Base-by-base conservation (phyloP, 2,888 invertebrate genomes). In the Tanypteryx hageni region DNA sequence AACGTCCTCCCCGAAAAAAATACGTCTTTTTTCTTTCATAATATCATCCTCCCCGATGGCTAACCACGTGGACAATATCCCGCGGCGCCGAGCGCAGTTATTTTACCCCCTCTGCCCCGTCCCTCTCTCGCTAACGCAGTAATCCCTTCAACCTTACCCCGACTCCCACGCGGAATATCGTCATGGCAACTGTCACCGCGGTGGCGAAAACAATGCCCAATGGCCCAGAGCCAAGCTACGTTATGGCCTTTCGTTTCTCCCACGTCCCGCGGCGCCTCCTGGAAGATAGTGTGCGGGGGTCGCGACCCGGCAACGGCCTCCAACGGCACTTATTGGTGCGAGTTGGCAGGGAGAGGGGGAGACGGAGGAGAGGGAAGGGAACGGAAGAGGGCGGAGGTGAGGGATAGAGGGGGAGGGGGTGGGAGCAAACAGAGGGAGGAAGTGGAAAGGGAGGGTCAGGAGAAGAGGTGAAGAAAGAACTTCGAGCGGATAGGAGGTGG, bases 251-350 rank as follows among this genome's bases (percentile, higher is more conserved):
- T 58, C 85, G 59, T 58, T 82, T 82, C 82, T 82, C 82, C 82
- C 82, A 44, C 44, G 82, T 82, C 82, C 82, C 31, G 76, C 11
- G 76, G 76, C 83, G 44, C 44, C 83, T 56, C 22, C 85, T 61
- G 18, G 64, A 68, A 86, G 22, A 86, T 27, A 86, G 86, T 58
- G 86, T 59, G 59, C 58, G 86, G 89, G 89, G 89, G 61, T 64
- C 61, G 31, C 61, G 27, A 22, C 76, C 76, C 27, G 44, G 14
- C 22, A 27, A 27, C 86, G 86, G 61, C 86, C 86, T 86, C 86
- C 86, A 86, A 86, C 31, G 61, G 61, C 61, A 86, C 86, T 86
- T 86, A 86, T 86, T 86, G 86, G 86, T 59, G 86, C 83, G 44
- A 16, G 44, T n/a, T 4, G 10, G 27, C 14, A 14, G 11, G 82